phyloP scores from a whole-genome alignment of 2,888 invertebrate species.

The Lymantria dispar region DNA sequence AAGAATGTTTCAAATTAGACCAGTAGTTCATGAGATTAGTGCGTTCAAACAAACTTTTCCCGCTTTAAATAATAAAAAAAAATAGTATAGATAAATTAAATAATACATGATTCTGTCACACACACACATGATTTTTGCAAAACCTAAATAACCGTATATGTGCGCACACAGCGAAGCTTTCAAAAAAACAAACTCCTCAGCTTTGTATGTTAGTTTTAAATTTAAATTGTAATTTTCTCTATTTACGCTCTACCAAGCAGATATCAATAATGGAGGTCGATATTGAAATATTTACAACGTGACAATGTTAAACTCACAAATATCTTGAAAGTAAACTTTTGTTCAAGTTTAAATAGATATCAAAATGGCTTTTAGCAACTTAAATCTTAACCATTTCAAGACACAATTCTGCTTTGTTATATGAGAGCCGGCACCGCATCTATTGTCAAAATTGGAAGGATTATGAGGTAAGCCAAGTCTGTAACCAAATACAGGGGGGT shows the following conservation, averaged over 20 bases:
- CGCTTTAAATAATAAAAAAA: too few species aligned
- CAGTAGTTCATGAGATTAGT: too few species aligned
- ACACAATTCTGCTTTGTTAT: background rate
- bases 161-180: too few species aligned
- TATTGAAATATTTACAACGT: background rate
- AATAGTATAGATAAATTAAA: too few species aligned
- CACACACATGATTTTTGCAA: too few species aligned
- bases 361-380: background rate
- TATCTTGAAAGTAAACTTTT: background rate
- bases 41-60: too few species aligned
- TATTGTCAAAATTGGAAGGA: background rate
- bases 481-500: background rate
- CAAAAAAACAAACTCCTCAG: too few species aligned
- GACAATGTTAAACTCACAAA: background rate
- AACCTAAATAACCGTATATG: too few species aligned
- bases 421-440: background rate
- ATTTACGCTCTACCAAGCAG: background rate
- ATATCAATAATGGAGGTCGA: background rate
- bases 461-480: background rate
- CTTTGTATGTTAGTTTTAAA: too few species aligned
- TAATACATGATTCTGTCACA: too few species aligned
- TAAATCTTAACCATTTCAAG: background rate
- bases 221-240: background rate
- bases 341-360: background rate
- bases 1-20: too few species aligned